phyloP scores from a whole-genome alignment of 2,797 vertebrate genomes.

The Pangasius krempfi region DNA sequence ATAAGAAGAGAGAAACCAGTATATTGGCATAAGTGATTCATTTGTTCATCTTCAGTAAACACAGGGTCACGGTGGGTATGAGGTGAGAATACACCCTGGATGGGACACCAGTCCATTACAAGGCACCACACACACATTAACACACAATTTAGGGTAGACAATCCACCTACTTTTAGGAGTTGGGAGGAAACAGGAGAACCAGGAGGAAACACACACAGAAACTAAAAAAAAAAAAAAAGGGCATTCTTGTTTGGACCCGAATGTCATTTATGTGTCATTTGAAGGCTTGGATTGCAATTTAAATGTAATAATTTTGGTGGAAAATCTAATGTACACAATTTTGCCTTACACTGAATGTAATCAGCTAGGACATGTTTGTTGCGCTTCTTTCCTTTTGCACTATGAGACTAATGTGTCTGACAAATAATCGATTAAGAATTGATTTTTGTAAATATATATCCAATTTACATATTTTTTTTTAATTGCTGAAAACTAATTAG shows the following conservation, averaged over 20 bases:
- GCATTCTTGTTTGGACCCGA: background rate
- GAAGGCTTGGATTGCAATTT: background rate
- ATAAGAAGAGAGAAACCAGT: background rate
- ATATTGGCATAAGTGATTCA: background rate
- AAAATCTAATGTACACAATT: background rate
- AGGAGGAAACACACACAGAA: background rate
- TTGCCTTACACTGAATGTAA: background rate
- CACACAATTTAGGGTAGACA: background rate
- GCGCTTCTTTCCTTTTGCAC: too few species aligned
- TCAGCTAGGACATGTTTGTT: too few species aligned
- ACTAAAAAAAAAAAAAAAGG: too few species aligned
- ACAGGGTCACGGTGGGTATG: background rate
- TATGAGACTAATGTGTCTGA: too few species aligned
- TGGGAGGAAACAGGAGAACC: background rate
- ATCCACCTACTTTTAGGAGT: background rate
- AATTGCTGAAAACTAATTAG: background rate
- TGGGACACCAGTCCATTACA: background rate
- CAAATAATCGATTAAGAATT: background rate
- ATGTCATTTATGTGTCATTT: background rate
- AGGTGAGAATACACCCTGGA: background rate
- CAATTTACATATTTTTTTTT: background rate
- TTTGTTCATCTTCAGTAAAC: background rate
- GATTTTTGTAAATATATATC: background rate
- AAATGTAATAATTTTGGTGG: background rate
- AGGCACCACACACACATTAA: background rate